phyloP scores from a whole-genome alignment of 1,140 invertebrate species.

The Zaprionus taronus region DNA sequence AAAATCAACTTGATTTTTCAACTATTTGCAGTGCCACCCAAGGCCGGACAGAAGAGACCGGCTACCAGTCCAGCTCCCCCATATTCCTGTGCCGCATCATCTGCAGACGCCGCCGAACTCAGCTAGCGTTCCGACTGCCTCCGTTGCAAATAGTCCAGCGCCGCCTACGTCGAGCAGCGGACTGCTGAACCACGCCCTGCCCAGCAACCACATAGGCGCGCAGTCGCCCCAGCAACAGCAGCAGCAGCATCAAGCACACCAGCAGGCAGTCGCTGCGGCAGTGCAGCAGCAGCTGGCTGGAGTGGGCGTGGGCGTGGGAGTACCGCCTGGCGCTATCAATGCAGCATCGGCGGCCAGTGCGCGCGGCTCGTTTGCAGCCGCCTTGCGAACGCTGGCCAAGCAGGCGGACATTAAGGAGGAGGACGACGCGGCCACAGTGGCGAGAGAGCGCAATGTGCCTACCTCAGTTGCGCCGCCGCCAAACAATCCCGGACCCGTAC shows the following conservation, averaged over 20 bases:
- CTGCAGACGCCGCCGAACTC: constrained; percentile 75
- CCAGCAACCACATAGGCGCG: constrained; percentile 74
- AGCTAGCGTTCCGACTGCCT: constrained; percentile 38
- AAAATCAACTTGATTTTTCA: constrained; percentile 8
- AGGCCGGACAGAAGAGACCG: constrained; percentile 81
- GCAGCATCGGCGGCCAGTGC: constrained; percentile 84
- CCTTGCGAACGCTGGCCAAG: constrained; percentile 91
- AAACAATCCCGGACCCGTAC: constrained; percentile 19
- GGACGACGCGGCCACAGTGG: constrained; percentile 57
- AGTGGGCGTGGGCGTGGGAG: constrained; percentile 66
- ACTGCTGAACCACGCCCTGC: constrained; percentile 71
- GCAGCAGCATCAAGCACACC: constrained; percentile 76
- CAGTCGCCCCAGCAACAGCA: constrained; percentile 70
- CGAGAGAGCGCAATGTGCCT: constrained; percentile 57
- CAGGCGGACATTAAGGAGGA: constrained; percentile 87
- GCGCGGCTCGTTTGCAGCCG: constrained; percentile 89
- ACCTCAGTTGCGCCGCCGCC: constrained; percentile 45
- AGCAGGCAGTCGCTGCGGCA: constrained; percentile 79
- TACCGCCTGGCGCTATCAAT: constrained; percentile 85
- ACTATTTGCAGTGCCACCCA: constrained; percentile 74
- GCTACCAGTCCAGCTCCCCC: constrained; percentile 83
- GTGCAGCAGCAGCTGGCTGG: constrained; percentile 82
- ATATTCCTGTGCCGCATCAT: constrained; percentile 81
- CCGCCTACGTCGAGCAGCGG: constrained; percentile 37
- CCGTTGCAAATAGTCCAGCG: constrained; percentile 51